phyloP scores from a whole-genome alignment of 2,113 vertebrate species.

The Vulpes ferrilata region DNA sequence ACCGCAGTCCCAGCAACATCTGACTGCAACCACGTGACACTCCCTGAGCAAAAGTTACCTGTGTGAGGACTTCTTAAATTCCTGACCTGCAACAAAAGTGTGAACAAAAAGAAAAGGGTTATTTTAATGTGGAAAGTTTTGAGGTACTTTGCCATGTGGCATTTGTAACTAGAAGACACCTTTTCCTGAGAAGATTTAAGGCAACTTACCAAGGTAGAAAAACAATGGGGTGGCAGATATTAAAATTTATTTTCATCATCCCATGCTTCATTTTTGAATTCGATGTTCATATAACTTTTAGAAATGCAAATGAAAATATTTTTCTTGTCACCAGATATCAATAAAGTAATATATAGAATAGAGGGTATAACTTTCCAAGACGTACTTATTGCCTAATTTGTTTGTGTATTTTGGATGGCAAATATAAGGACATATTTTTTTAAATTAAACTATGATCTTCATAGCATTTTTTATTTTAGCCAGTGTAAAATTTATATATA shows the following conservation, averaged over 20 bases:
- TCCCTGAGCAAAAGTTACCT: background rate
- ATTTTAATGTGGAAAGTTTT: background rate
- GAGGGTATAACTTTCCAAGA: background rate
- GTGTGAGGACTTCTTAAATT: background rate
- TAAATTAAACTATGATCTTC: background rate
- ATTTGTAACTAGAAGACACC: background rate
- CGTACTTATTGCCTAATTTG: background rate
- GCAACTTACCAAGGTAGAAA: background rate
- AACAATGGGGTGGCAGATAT: background rate
- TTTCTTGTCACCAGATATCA: background rate
- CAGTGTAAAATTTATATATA: background rate
- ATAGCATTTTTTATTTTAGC: background rate
- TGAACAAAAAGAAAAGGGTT: background rate
- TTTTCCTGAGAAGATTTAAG: background rate
- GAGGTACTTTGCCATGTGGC: background rate
- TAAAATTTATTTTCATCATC: background rate
- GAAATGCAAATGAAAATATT: background rate
- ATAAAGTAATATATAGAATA: background rate
- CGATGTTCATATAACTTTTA: background rate
- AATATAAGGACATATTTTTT: background rate
- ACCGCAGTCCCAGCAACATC: background rate
- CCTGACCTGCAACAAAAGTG: background rate
- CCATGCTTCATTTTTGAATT: background rate
- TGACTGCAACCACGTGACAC: background rate
- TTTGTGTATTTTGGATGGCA: background rate